A percentile compares a stretch with the other conserved stretches of the same genome.
phyloP scores from a whole-genome alignment of 1,140 invertebrate genomes.

The Formica exsecta region DNA sequence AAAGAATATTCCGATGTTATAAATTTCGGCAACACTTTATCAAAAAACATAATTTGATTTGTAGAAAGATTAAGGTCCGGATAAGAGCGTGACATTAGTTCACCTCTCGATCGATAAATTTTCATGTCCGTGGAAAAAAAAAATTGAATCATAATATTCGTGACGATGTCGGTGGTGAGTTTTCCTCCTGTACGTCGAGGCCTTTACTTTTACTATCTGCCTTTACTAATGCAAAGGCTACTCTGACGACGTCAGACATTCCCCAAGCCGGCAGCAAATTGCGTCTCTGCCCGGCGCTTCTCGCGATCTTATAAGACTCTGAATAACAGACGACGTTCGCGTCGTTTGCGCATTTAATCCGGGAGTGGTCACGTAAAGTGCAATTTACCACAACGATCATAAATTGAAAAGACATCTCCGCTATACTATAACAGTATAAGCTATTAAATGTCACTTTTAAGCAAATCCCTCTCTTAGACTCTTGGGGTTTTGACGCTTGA shows the following conservation, averaged over 20 bases:
- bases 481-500: background rate
- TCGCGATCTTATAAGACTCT: background rate
- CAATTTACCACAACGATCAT: conserved; percentile 4
- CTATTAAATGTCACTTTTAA: background rate
- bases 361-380: conserved; percentile 13
- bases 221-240: conserved; percentile 70
- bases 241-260: conserved; percentile 59
- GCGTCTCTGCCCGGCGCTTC: conserved; percentile 20
- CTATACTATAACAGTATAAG: background rate
- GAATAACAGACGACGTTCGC: conserved; percentile 17
- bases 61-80: background rate
- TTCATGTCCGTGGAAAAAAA: background rate
- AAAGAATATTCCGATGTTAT: too few species aligned
- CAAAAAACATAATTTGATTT: background rate
- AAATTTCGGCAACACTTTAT: background rate
- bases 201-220: conserved; percentile 63
- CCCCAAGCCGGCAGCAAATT: conserved; percentile 56
- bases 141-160: background rate
- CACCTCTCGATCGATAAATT: conserved; percentile 40
- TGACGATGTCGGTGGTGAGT: background rate
- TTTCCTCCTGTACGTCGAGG: background rate
- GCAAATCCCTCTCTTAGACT: background rate
- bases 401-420: conserved; percentile 10
- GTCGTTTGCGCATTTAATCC: conserved; percentile 29
- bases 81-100: conserved; percentile 36